phyloP scores from a whole-genome alignment of 1,140 invertebrate genomes.

The Calephelis virginiensis region DNA sequence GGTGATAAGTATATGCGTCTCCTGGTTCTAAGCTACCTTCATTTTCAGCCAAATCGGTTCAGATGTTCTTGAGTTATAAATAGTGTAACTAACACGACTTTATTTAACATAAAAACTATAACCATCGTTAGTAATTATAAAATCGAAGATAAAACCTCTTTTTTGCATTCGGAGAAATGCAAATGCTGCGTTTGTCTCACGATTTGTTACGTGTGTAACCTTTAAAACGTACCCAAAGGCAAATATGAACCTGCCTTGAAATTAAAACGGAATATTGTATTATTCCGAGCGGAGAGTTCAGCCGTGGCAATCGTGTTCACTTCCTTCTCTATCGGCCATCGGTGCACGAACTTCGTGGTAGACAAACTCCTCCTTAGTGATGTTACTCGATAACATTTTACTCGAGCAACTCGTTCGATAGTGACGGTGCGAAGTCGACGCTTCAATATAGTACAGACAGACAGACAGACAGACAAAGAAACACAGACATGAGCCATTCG shows the following conservation, averaged over 20 bases:
- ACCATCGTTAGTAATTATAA: not conserved
- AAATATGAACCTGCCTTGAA: constrained; percentile 36
- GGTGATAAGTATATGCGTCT: too few relatives aligned
- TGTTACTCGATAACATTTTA: too few relatives aligned
- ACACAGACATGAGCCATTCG: too few relatives aligned
- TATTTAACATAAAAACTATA: too few relatives aligned
- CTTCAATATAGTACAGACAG: too few relatives aligned
- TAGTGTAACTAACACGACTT: too few relatives aligned
- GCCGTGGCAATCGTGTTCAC: constrained; percentile 51
- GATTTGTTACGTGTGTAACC: constrained; percentile 31
- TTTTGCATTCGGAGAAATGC: constrained; percentile 24
- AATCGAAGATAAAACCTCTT: constrained; percentile 18
- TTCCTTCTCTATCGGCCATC: constrained; percentile 56
- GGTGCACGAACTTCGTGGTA: constrained; percentile 44
- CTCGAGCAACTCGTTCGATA: too few relatives aligned
- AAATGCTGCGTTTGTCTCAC: constrained; percentile 26
- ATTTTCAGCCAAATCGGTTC: too few relatives aligned
- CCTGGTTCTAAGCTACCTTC: too few relatives aligned
- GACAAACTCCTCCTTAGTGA: constrained; percentile 26
- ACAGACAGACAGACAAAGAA: too few relatives aligned
- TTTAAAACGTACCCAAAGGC: constrained; percentile 31
- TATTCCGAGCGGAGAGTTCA: constrained; percentile 53
- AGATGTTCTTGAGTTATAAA: too few relatives aligned
- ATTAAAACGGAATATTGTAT: constrained; percentile 49
- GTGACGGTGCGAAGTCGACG: too few relatives aligned